Evolutionary conservation across 2,113 vertebrate species (phyloP), one percentile per base, ranked within the genome.

Genomic region (Picathartes gymnocephalus): DNA sequence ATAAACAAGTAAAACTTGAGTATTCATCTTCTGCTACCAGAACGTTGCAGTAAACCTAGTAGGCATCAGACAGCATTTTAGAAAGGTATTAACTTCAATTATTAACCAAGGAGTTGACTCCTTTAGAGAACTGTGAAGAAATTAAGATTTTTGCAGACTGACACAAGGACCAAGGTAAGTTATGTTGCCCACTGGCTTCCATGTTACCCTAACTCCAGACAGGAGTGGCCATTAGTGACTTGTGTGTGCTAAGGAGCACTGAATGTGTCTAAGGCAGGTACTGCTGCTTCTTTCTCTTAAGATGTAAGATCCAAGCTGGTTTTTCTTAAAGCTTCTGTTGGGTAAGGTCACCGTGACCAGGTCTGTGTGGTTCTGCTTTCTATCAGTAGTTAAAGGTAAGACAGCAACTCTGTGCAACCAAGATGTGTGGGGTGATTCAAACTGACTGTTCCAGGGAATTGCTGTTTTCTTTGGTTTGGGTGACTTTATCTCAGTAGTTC

Each of bases 321-420:
- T 73, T 72, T 65, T 65, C n/a, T 28, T 61, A 27, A 64, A 50
- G 47, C 35, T 70, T 15, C 27, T 65, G 5, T 77, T 50, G 47
- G 9, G 10, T 58, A 70, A 66, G 31, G 77, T 71, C 64, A 20
- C 19, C 0, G 0, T 66, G 53, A 40, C 18, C 9, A 27, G 31
- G 45, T 19, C 72, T 10, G 1, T 9, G 21, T 13, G 4, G 4
- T 0, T 24, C n/a, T 93, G 24, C 45, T 70, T 60, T 69, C 48
- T 42, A 0, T 39, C 15, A 12, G 5, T 62, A 69, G 14, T 45
- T 74, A 37, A 66, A 76, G 33, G 48, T 25, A 39, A 57, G 28
- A 5, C 22, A 50, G 47, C 23, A 61, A 21, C 20, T 73, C 27
- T 58, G 11, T 47, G 50, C 33, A 70, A 1, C 31, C 4, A 12